phyloP scores from a whole-genome alignment of 1,140 invertebrate species.

The Drosophila virilis region DNA sequence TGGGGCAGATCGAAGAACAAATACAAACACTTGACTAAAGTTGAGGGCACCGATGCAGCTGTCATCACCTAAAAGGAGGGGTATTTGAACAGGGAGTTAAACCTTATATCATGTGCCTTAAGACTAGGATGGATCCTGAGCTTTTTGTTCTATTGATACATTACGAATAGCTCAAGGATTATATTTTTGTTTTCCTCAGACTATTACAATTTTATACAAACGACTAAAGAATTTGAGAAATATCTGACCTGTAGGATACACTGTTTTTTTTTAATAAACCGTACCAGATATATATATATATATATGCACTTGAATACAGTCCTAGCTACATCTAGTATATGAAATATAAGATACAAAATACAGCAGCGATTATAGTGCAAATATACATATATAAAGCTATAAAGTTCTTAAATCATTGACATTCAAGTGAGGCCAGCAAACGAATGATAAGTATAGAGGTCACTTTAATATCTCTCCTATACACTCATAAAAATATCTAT shows the following conservation, averaged over 20 bases:
- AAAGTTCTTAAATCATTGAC: neutral
- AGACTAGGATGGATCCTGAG: too few species aligned
- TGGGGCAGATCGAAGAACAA: slow-evolving; percentile 99
- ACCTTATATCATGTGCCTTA: too few species aligned
- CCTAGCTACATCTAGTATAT: too few species aligned
- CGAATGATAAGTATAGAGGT: slow-evolving; percentile 1
- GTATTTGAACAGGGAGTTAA: neutral
- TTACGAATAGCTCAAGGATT: too few species aligned
- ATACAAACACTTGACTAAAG: slow-evolving; percentile 99
- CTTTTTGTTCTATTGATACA: too few species aligned
- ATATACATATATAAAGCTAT: neutral
- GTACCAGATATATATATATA: too few species aligned
- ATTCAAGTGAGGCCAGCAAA: neutral
- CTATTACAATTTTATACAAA: too few species aligned
- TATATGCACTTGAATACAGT: too few species aligned
- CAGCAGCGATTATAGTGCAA: neutral
- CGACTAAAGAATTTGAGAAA: too few species aligned
- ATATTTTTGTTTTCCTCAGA: too few species aligned
- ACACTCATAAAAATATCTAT: neutral
- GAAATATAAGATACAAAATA: neutral
- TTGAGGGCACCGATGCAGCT: slow-evolving; percentile 96
- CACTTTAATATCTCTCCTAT: neutral
- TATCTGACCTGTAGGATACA: too few species aligned
- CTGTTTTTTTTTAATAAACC: too few species aligned
- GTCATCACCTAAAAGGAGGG: slow-evolving; percentile 92